Conservation (phyloP, 2,888 invertebrate species). For the Sclerodermus sp. region DNA sequence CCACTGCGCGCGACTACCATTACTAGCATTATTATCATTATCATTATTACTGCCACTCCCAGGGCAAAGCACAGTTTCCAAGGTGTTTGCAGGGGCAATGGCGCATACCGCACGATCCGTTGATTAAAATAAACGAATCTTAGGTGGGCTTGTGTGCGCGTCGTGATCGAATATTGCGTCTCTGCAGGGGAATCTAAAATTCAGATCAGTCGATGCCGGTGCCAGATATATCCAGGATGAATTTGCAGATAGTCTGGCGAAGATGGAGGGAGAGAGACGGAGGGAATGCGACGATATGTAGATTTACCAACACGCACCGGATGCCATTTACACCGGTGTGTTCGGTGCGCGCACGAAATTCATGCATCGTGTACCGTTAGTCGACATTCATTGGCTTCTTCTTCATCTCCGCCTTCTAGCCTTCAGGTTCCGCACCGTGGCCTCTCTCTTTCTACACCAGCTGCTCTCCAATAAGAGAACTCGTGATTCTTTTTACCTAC, state of each 20-base stretch:
- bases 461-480: conserved; percentile 31
- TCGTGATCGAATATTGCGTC: no score
- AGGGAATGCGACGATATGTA: conserved; percentile 12
- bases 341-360: conserved; percentile 32
- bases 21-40: no score
- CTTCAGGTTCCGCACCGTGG: background rate
- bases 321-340: conserved; percentile 12
- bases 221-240: conserved; percentile 19
- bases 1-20: no score
- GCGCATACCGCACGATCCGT: no score
- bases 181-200: conserved; percentile 22
- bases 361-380: conserved; percentile 45
- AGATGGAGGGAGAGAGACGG: background rate
- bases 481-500: conserved; percentile 22
- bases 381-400: conserved; percentile 43
- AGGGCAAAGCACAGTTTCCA: no score
- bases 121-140: no score
- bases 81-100: no score
- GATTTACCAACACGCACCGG: conserved; percentile 12
- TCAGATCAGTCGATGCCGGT: conserved; percentile 25
- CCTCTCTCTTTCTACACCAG: conserved; percentile 12
- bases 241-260: conserved; percentile 17
- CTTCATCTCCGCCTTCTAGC: conserved; percentile 26
- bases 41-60: no score
- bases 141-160: no score